Evolutionary conservation across 2,888 invertebrate genomes (phyloP).

Genomic region (Osmoderma eremita): DNA sequence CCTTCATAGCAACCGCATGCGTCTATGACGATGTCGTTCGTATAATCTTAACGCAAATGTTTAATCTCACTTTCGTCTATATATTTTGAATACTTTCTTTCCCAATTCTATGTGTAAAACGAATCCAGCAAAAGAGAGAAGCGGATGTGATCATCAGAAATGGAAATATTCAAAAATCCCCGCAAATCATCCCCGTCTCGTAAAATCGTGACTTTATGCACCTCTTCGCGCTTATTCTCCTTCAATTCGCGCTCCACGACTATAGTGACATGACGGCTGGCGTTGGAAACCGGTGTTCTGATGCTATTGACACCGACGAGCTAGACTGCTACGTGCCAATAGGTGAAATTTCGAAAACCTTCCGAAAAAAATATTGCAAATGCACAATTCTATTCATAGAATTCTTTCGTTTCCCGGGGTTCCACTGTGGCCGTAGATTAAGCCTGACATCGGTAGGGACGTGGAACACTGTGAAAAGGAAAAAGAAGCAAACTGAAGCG

Average conservation of each 20-base stretch:
- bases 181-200: slow-evolving; percentile 29
- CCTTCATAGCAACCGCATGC: neutral
- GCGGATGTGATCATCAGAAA: slow-evolving; percentile 24
- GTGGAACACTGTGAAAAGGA: slow-evolving; percentile 31
- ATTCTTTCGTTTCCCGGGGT: slow-evolving; percentile 38
- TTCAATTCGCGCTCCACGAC: slow-evolving; percentile 28
- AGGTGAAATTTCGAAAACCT: slow-evolving; percentile 29
- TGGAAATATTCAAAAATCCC: slow-evolving; percentile 35
- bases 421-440: slow-evolving; percentile 39
- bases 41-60: slow-evolving; percentile 28
- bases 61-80: slow-evolving; percentile 26
- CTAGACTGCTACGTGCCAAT: neutral
- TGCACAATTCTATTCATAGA: slow-evolving; percentile 46
- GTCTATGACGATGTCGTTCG: slow-evolving; percentile 18
- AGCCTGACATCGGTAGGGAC: slow-evolving; percentile 36
- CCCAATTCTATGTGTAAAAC: slow-evolving; percentile 11
- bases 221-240: slow-evolving; percentile 29
- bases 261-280: slow-evolving; percentile 27
- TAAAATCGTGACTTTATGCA: slow-evolving; percentile 41
- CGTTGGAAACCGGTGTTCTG: slow-evolving; percentile 5
- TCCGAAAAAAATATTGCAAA: slow-evolving; percentile 35
- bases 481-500: slow-evolving; percentile 37
- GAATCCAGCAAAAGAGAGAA: slow-evolving; percentile 23
- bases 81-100: neutral
- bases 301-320: slow-evolving; percentile 22